Percentiles rank a stretch among this genome's conserved stretches.
Evolutionary conservation across 2,797 vertebrate genomes (phyloP).

Genomic region (Dryobates pubescens): DNA sequence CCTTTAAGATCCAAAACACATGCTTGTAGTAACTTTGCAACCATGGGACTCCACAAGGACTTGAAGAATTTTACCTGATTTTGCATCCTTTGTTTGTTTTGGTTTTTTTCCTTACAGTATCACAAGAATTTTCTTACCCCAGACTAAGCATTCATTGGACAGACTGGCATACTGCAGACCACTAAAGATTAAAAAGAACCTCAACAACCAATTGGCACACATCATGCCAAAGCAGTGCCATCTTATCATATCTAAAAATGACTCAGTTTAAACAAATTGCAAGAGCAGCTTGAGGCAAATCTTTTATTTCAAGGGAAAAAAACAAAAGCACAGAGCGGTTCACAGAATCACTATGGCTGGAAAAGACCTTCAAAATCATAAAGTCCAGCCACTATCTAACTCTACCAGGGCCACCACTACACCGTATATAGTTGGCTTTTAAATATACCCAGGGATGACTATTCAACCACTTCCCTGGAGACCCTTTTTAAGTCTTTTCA

Average conservation of each 20-base stretch:
- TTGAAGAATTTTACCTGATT: not conserved
- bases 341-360: not conserved
- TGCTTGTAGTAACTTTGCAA: not conserved
- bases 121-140: not conserved
- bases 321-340: not conserved
- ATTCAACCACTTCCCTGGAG: too few relatives aligned
- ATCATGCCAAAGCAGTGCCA: not conserved
- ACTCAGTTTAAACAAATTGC: not conserved
- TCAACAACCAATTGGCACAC: not conserved
- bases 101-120: not conserved
- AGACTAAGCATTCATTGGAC: not conserved
- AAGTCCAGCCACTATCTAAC: too few relatives aligned
- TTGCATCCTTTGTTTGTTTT: too few relatives aligned
- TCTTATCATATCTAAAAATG: not conserved
- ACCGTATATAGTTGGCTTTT: too few relatives aligned
- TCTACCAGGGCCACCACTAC: too few relatives aligned
- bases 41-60: accelerated
- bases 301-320: not conserved
- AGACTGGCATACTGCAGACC: not conserved
- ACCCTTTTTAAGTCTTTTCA: too few relatives aligned
- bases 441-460: too few relatives aligned
- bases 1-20: not conserved
- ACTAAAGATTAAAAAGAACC: not conserved
- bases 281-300: conserved; percentile 3
- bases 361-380: too few relatives aligned